Percentiles rank a stretch among this genome's conserved stretches.
Evolutionary conservation across 37 sponge, comb jelly and placozoan species (phyloP).

Genomic region (Trichoplax adhaerens): DNA sequence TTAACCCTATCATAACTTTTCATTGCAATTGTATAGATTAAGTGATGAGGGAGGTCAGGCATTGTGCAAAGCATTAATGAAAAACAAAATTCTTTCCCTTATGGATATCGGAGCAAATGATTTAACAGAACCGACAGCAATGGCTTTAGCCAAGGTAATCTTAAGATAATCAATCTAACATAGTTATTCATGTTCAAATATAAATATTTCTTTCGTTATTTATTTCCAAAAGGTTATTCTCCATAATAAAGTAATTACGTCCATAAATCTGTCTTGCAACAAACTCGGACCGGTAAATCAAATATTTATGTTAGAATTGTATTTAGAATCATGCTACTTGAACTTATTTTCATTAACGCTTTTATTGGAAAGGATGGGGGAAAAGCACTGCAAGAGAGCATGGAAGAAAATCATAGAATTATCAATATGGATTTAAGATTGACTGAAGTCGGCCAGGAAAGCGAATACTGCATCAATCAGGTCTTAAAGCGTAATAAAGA

Average conservation of each 20-base stretch:
- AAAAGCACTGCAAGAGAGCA: conserved; percentile 60
- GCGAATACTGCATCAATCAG: conserved; percentile 82
- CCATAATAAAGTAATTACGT: conserved; percentile 40
- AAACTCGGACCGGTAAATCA: conserved; percentile 47
- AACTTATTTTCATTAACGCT: not conserved
- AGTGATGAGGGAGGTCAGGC: conserved; percentile 70
- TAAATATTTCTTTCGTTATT: not conserved
- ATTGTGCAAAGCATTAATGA: conserved; percentile 55
- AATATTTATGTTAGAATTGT: not conserved
- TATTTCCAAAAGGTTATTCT: conserved; percentile 25
- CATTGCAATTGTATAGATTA: conserved; percentile 9
- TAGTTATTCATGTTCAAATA: no score
- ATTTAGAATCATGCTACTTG: no score
- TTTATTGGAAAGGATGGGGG: conserved; percentile 41
- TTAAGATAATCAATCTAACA: not conserved
- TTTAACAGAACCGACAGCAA: conserved; percentile 54
- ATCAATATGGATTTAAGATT: conserved; percentile 61
- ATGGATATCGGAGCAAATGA: conserved; percentile 64
- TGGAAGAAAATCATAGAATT: conserved; percentile 71
- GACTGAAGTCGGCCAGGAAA: conserved; percentile 75
- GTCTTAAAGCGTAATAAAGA: conserved; percentile 48
- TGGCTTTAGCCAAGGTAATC: conserved; percentile 53
- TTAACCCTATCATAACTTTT: not conserved
- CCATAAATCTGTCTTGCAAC: conserved; percentile 52
- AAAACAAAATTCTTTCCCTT: conserved; percentile 33